These are phyloP conservation scores for Drosophila cognata DNA, from an alignment of 2,888 invertebrate genomes.

Conservation along the genomic window DNA sequence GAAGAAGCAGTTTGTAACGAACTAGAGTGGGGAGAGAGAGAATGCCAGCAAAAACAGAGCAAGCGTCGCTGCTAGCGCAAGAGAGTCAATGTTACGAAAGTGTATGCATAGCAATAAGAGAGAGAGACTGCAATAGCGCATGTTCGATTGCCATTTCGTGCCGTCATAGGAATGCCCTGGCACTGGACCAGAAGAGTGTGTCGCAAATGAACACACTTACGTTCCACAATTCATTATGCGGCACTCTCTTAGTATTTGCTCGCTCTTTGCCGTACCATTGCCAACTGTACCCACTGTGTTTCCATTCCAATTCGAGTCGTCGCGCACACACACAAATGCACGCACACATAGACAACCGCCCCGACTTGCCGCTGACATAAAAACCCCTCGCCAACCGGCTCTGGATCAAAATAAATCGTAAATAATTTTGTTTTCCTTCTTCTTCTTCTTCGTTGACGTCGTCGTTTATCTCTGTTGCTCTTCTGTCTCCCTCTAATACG, in stretches of 20 bases:
- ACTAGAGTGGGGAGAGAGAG: conserved; percentile 76
- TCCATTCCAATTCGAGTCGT: conserved; percentile 50
- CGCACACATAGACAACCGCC: conserved; percentile 27
- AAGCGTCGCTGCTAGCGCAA: conserved; percentile 29
- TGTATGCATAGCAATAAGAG: conserved; percentile 52
- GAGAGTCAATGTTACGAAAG: conserved; percentile 63
- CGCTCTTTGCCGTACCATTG: conserved; percentile 53
- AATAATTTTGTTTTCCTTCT: conserved; percentile 75
- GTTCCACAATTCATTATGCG: conserved; percentile 67
- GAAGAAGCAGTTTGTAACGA: conserved; percentile 74
- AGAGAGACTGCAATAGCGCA: conserved; percentile 32
- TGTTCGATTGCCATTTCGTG: conserved; percentile 27
- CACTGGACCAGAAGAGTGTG: conserved; percentile 49
- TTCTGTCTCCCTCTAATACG: conserved; percentile 69
- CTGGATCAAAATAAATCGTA: conserved; percentile 76
- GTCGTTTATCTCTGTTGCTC: conserved; percentile 34
- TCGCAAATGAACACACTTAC: conserved; percentile 56
- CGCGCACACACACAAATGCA: neutral
- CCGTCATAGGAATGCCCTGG: conserved; percentile 40
- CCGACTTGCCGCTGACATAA: conserved; percentile 72
- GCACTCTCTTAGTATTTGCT: conserved; percentile 48
- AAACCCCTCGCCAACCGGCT: conserved; percentile 51
- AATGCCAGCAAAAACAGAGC: conserved; percentile 74
- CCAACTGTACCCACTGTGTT: conserved; percentile 63
- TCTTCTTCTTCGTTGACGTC: conserved; percentile 27